Conservation (phyloP, 2,113 vertebrate species). For the Ornithorhynchus anatinus region DNA sequence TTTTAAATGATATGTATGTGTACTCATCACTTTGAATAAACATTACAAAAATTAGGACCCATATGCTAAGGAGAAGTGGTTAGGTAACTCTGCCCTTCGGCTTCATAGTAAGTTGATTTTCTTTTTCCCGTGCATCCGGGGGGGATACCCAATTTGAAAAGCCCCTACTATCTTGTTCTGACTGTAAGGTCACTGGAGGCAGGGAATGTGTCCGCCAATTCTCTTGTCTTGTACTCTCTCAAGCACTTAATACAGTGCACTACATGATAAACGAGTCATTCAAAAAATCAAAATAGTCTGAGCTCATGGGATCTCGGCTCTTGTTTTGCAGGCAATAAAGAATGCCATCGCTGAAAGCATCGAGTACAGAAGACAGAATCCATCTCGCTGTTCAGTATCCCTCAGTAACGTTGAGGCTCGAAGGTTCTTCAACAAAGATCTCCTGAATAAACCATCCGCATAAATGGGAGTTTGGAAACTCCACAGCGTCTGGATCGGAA, state of each 20-base stretch:
- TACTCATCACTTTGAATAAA: too few species aligned
- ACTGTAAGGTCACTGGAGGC: too few species aligned
- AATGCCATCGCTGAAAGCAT: conserved; percentile 88
- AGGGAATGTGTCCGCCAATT: too few species aligned
- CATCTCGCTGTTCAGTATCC: conserved; percentile 75
- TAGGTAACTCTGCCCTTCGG: too few species aligned
- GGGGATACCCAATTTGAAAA: too few species aligned
- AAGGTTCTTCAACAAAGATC: conserved; percentile 79
- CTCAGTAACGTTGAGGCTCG: conserved; percentile 86
- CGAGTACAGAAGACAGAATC: conserved; percentile 82
- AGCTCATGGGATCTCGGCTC: neutral
- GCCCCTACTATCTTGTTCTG: neutral
- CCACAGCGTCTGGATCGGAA: conserved; percentile 29
- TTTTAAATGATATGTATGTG: too few species aligned
- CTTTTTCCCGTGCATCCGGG: too few species aligned
- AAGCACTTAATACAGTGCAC: too few species aligned
- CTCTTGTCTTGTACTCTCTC: too few species aligned
- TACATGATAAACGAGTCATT: neutral
- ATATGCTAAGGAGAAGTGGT: too few species aligned
- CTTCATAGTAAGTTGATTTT: too few species aligned
- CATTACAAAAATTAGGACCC: too few species aligned
- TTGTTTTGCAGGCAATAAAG: conserved; percentile 83
- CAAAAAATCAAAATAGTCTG: neutral
- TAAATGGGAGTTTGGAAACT: conserved; percentile 38
- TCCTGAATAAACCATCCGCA: conserved; percentile 55